Evolutionary conservation across 2,113 vertebrate species (phyloP).

Genomic region (Microcebus lehilahytsara): DNA sequence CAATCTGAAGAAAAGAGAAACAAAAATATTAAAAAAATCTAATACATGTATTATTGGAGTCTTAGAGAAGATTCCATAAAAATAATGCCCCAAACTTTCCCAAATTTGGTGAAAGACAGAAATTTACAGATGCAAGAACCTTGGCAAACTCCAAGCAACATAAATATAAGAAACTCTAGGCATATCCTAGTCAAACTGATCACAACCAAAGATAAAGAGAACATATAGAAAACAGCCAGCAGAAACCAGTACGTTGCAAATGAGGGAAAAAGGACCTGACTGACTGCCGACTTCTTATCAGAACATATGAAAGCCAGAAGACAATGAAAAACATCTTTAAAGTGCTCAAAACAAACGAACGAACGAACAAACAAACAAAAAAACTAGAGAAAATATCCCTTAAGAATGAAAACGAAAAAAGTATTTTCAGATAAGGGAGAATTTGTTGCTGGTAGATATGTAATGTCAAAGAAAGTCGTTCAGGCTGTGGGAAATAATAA

Average conservation of each 20-base stretch:
- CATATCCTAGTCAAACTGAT: not conserved
- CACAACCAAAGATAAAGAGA: not conserved
- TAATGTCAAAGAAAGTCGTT: not conserved
- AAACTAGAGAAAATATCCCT: not conserved
- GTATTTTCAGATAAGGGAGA: not conserved
- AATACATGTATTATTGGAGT: not conserved
- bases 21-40: not conserved
- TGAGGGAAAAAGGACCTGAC: not conserved
- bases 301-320: not conserved
- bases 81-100: not conserved
- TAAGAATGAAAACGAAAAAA: not conserved
- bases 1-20: not conserved
- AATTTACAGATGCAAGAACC: not conserved
- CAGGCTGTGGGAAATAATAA: not conserved
- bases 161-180: not conserved
- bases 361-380: no score
- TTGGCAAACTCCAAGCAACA: not conserved
- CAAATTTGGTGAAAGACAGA: not conserved
- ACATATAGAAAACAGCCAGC: not conserved
- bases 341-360: not conserved
- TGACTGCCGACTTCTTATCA: not conserved
- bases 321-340: not conserved
- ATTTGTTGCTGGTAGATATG: not conserved
- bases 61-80: not conserved
- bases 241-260: not conserved